Conservation (phyloP, 2,888 invertebrate genomes). For the Aleiodes leptofemur region DNA sequence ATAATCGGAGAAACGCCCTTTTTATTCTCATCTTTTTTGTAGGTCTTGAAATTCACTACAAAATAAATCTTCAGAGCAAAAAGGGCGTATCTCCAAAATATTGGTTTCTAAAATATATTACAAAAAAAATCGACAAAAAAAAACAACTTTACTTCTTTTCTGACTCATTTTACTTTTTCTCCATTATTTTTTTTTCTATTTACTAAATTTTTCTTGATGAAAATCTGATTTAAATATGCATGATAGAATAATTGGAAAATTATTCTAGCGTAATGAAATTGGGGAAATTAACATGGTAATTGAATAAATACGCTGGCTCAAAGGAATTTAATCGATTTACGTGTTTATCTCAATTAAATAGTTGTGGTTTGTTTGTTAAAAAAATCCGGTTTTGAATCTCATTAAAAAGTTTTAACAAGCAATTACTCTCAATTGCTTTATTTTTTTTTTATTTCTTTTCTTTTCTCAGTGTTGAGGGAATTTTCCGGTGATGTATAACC, state of each 20-base stretch:
- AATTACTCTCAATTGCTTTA: not conserved
- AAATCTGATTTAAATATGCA: too few relatives aligned
- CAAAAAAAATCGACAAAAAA: too few relatives aligned
- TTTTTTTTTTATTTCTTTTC: too few relatives aligned
- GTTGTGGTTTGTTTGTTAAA: conserved; percentile 5
- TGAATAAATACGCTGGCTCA: conserved; percentile 28
- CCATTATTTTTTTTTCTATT: not conserved
- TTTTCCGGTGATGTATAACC: not conserved
- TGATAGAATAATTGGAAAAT: conserved; percentile 12
- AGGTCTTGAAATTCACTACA: too few relatives aligned
- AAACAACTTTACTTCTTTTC: not conserved
- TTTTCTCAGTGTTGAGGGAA: too few relatives aligned
- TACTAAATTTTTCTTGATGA: not conserved
- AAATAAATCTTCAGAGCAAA: too few relatives aligned
- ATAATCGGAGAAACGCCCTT: too few relatives aligned
- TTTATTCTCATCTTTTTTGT: too few relatives aligned
- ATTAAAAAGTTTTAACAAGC: conserved; percentile 16
- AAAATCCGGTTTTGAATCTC: conserved; percentile 6
- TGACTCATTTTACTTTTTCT: not conserved
- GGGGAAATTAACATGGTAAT: conserved; percentile 2
- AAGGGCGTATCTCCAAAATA: too few relatives aligned
- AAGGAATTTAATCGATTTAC: conserved; percentile 27
- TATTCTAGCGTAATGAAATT: conserved; percentile 4
- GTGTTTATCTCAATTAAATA: conserved; percentile 32
- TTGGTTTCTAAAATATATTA: too few relatives aligned